Evolutionary conservation across 1,140 invertebrate genomes (phyloP).

Genomic region (Holotrichia oblita): DNA sequence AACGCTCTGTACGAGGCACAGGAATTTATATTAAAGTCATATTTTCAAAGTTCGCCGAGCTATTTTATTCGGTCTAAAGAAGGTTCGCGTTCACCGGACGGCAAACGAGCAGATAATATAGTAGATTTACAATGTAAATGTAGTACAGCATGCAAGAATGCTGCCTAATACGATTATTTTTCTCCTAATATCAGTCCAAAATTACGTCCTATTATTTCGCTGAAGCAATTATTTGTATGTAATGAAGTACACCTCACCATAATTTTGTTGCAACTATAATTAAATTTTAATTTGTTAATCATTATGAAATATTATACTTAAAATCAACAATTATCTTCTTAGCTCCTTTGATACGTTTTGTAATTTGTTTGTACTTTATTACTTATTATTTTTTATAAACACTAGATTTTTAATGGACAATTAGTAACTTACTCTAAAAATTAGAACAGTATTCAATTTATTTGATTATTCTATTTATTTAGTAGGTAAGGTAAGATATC

Average conservation of each 20-base stretch:
- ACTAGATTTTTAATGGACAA: too few relatives aligned
- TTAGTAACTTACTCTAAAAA: too few relatives aligned
- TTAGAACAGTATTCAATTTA: too few relatives aligned
- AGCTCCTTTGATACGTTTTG: too few relatives aligned
- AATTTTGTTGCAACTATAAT: not conserved
- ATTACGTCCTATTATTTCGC: not conserved
- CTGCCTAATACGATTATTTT: constrained; percentile 12
- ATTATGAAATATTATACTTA: too few relatives aligned
- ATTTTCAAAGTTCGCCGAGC: constrained; percentile 35
- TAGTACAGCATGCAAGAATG: not conserved
- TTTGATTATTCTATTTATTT: too few relatives aligned
- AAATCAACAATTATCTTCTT: too few relatives aligned
- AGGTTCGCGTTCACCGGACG: constrained; percentile 1
- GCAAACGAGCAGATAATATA: not conserved
- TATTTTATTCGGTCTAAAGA: constrained; percentile 9
- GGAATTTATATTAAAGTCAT: constrained; percentile 41
- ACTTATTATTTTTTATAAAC: too few relatives aligned
- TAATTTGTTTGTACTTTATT: too few relatives aligned
- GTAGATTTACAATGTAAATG: not conserved
- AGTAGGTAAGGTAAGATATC: too few relatives aligned
- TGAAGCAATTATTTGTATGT: not conserved
- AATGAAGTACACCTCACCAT: not conserved
- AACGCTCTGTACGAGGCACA: not conserved
- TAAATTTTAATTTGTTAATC: not conserved
- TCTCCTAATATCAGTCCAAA: not conserved